Evolutionary conservation across 2,113 vertebrate genomes (phyloP).

Genomic region (Cyprinus carpio): DNA sequence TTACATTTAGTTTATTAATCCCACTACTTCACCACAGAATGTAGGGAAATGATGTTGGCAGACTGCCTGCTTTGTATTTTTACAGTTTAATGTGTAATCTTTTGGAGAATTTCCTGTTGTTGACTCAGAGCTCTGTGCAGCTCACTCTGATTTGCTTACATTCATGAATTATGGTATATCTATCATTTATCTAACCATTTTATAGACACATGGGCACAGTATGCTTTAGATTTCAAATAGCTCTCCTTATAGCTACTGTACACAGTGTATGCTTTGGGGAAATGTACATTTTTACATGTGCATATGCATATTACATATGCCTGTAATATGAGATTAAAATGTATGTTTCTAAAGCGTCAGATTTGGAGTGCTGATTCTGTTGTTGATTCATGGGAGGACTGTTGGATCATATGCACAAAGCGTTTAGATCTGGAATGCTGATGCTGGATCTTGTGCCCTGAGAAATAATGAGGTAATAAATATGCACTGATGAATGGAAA

Average conservation of each 20-base stretch:
- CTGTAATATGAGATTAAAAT: neutral
- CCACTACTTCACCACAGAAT: neutral
- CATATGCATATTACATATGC: neutral
- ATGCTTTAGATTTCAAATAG: conserved; percentile 1
- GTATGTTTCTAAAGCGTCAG: neutral
- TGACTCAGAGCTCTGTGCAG: neutral
- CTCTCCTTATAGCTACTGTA: neutral
- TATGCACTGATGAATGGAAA: neutral
- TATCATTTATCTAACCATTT: neutral
- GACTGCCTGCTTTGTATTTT: too few species aligned
- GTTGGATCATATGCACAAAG: neutral
- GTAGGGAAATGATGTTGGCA: neutral
- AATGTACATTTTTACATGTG: neutral
- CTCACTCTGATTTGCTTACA: too few species aligned
- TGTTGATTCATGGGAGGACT: neutral
- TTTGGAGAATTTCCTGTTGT: neutral
- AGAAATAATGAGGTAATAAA: neutral
- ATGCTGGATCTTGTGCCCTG: neutral
- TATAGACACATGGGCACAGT: neutral
- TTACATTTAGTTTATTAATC: neutral
- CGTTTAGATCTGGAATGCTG: conserved; percentile 2
- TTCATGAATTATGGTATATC: neutral
- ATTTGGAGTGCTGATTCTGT: neutral
- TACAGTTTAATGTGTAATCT: neutral
- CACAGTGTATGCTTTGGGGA: neutral